Conservation (phyloP, 1,140 invertebrate species). For the Ceratina japonica region DNA sequence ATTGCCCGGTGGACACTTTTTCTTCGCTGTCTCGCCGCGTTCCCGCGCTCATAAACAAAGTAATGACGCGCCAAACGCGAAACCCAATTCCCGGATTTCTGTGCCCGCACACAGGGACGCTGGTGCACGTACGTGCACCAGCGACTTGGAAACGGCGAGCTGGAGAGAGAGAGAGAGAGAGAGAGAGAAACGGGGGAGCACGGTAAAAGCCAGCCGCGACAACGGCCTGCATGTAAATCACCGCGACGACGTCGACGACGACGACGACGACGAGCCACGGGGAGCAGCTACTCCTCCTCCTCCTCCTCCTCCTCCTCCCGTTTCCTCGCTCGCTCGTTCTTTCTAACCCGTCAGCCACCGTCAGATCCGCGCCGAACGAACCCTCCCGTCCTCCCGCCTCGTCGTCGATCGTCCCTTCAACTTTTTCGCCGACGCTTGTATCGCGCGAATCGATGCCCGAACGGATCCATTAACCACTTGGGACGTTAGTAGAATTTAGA, state of each 20-base stretch:
- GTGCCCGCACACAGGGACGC: conserved; percentile 17
- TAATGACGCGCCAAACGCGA: conserved; percentile 66
- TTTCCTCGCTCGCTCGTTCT: not conserved
- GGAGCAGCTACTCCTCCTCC: conserved; percentile 4
- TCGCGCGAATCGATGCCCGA: not conserved
- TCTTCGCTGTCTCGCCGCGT: conserved; percentile 68
- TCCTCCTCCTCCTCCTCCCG: not conserved
- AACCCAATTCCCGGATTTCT: conserved; percentile 67
- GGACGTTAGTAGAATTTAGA: no score
- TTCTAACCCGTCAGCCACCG: not conserved
- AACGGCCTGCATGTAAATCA: conserved; percentile 62
- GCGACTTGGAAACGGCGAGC: not conserved
- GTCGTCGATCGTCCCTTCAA: conserved; percentile 23
- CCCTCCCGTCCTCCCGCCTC: conserved; percentile 1
- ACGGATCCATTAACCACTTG: not conserved
- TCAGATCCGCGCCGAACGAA: conserved; percentile 52
- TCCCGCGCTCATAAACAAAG: conserved; percentile 72
- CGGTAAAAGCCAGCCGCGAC: conserved; percentile 57
- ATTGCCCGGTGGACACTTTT: conserved; percentile 64
- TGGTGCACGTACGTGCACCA: not conserved
- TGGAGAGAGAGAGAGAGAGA: no score
- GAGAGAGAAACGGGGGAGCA: not conserved
- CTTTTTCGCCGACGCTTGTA: conserved; percentile 5
- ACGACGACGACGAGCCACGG: conserved; percentile 29
- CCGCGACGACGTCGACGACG: conserved; percentile 48